phyloP scores from a whole-genome alignment of 1,140 invertebrate species.

The Trichogramma pretiosum region DNA sequence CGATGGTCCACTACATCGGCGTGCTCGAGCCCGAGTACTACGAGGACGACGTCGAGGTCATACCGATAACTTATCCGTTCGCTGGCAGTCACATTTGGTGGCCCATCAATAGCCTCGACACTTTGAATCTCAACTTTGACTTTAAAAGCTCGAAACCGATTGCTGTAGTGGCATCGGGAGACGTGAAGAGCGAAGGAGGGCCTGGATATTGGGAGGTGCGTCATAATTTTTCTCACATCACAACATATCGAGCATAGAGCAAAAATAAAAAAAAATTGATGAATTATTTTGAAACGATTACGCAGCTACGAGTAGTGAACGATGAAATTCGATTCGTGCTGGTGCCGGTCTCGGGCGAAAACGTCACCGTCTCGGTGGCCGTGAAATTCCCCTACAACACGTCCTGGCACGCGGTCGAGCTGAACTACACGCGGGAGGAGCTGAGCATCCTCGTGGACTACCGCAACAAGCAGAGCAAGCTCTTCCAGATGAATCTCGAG shows the following conservation, averaged over 20 bases:
- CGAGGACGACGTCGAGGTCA: conserved; percentile 74
- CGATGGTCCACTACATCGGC: conserved; percentile 74
- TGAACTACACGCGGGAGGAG: conserved; percentile 66
- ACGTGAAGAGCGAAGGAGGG: conserved; percentile 60
- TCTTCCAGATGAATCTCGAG: conserved; percentile 50
- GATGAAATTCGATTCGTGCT: conserved; percentile 76
- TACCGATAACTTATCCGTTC: conserved; percentile 87
- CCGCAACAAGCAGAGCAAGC: conserved; percentile 58
- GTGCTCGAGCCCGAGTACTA: conserved; percentile 73
- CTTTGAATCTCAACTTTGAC: conserved; percentile 73
- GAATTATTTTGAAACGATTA: background rate
- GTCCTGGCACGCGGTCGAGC: conserved; percentile 68
- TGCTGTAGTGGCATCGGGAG: conserved; percentile 76
- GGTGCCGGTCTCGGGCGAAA: conserved; percentile 59
- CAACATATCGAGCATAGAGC: background rate
- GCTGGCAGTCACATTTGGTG: conserved; percentile 80
- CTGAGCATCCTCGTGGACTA: conserved; percentile 67
- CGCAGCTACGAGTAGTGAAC: conserved; percentile 64
- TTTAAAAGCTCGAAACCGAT: conserved; percentile 78
- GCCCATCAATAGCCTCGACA: conserved; percentile 61
- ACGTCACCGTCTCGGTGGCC: conserved; percentile 64
- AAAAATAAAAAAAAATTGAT: background rate
- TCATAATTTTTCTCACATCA: background rate
- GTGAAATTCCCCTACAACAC: conserved; percentile 67
- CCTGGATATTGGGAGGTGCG: conserved; percentile 80